Conservation (phyloP, 2,797 vertebrate genomes). For the Morelia viridis region DNA sequence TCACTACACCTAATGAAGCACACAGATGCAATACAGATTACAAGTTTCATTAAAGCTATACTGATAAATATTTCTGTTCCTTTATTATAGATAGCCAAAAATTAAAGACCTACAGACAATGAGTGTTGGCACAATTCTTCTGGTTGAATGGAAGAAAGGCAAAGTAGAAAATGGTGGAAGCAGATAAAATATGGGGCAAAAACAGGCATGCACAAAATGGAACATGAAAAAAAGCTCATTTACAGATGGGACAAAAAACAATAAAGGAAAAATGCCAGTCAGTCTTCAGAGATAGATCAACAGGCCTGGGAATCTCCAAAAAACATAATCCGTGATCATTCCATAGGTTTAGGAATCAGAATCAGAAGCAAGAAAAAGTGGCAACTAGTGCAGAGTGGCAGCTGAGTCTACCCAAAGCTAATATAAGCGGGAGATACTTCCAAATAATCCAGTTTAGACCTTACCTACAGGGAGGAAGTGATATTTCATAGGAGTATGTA, state of each 20-base stretch:
- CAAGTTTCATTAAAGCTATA: neutral
- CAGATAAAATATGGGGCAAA: neutral
- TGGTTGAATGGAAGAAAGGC: neutral
- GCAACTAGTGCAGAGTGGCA: neutral
- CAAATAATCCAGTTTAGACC: neutral
- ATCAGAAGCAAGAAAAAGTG: neutral
- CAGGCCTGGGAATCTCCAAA: neutral
- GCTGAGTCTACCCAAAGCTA: neutral
- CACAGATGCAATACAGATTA: neutral
- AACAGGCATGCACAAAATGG: neutral
- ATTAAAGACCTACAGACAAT: neutral
- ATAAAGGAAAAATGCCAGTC: neutral
- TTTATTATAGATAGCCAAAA: neutral
- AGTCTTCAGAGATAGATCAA: neutral
- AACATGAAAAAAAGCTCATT: neutral
- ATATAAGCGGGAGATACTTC: neutral
- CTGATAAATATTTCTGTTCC: neutral
- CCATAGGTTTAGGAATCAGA: neutral
- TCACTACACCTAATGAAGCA: too few species aligned
- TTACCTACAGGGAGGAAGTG: neutral
- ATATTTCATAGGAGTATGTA: accelerated
- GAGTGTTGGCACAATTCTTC: neutral
- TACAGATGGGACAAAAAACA: neutral
- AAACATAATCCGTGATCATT: neutral
- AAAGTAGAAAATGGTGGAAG: neutral